These are phyloP conservation scores for Paramormyrops kingsleyae DNA, from an alignment of 2,113 vertebrate species.

Conservation along the genomic window DNA sequence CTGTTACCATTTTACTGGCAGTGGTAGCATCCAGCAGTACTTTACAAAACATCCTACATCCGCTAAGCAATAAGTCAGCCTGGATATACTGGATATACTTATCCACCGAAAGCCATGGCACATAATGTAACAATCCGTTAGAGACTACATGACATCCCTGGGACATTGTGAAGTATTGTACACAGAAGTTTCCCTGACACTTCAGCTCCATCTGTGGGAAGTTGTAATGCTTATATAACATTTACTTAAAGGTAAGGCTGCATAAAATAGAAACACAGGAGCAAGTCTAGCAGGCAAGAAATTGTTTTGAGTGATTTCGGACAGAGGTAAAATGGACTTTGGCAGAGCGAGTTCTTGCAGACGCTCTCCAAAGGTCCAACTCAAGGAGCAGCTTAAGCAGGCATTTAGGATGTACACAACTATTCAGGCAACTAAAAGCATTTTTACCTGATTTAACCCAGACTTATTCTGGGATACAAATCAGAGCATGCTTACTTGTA, in stretches of 20 bases:
- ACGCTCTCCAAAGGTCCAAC: not conserved
- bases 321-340: not conserved
- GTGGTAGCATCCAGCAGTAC: not conserved
- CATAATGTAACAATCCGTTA: not conserved
- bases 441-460: not conserved
- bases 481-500: not conserved
- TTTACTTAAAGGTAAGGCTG: not conserved
- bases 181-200: not conserved
- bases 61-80: not conserved
- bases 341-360: not conserved
- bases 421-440: not conserved
- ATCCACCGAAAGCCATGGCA: not conserved
- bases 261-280: not conserved
- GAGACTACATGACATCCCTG: not conserved
- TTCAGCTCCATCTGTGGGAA: not conserved
- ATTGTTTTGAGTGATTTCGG: not conserved
- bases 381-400: not conserved
- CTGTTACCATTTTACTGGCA: not conserved
- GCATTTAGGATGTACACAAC: not conserved
- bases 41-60: not conserved
- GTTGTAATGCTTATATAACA: not conserved
- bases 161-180: not conserved
- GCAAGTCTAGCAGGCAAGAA: not conserved
- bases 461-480: not conserved
- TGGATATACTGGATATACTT: not conserved